Conservation (phyloP, 2,113 vertebrate genomes). For the Nothoprocta pentlandii region DNA sequence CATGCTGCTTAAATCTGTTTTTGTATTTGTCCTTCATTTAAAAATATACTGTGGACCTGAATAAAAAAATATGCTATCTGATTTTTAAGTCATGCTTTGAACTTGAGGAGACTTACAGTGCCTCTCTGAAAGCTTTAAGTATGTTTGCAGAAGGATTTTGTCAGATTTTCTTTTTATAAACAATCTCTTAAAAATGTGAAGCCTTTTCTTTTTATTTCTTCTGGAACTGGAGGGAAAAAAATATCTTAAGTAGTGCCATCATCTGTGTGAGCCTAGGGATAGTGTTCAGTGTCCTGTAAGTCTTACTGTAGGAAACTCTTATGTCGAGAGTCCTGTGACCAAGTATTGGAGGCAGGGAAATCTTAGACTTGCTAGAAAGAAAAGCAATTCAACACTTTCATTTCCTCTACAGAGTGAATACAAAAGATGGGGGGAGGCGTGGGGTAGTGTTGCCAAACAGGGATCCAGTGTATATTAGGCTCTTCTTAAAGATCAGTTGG, state of each 20-base stretch:
- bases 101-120: background rate
- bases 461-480: background rate
- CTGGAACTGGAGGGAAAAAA: background rate
- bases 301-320: background rate
- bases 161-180: background rate
- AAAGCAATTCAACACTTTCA: background rate
- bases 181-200: background rate
- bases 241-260: accelerated
- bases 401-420: background rate
- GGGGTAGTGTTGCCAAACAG: background rate
- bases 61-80: too few species aligned
- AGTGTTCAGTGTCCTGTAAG: background rate
- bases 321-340: background rate
- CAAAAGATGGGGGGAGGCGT: background rate
- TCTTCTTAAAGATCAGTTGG: background rate
- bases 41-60: too few species aligned
- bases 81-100: background rate
- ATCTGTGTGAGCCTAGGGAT: background rate
- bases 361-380: background rate
- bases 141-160: background rate
- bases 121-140: background rate
- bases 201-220: background rate
- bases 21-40: background rate
- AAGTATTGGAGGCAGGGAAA: background rate
- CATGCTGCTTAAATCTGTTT: background rate